Evolutionary conservation across 2,888 invertebrate species (phyloP).

Genomic region (Lysandra bellargus): DNA sequence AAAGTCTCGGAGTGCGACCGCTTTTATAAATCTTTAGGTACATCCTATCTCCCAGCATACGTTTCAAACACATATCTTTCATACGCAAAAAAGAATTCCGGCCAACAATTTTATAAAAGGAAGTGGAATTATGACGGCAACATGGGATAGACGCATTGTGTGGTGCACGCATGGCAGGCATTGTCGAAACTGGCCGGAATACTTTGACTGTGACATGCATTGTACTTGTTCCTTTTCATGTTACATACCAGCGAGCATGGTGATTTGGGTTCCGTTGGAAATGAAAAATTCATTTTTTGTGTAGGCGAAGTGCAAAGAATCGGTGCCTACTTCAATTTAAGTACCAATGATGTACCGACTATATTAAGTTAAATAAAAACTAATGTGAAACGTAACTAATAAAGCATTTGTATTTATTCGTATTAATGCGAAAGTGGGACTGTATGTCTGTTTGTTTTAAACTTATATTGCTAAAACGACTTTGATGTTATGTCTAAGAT

Average conservation of each 20-base stretch:
- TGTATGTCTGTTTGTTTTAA: too few relatives aligned
- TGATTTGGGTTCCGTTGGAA: constrained; percentile 10
- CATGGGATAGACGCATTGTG: constrained; percentile 39
- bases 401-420: too few relatives aligned
- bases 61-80: not conserved
- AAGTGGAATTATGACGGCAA: constrained; percentile 41
- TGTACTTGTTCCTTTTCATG: constrained; percentile 47
- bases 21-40: not conserved
- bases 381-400: too few relatives aligned
- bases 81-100: constrained; percentile 28
- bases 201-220: constrained; percentile 64
- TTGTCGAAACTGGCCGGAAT: constrained; percentile 54
- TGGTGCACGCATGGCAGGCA: constrained; percentile 41
- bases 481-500: too few relatives aligned
- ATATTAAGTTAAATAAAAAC: too few relatives aligned
- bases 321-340: too few relatives aligned
- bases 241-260: constrained; percentile 23
- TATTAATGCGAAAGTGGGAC: too few relatives aligned
- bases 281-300: not conserved
- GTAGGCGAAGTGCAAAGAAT: not conserved
- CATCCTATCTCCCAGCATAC: not conserved
- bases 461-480: too few relatives aligned
- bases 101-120: constrained; percentile 36
- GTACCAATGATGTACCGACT: too few relatives aligned
- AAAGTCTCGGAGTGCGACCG: too few relatives aligned